A percentile compares a stretch with the other conserved stretches of the same genome.
These are phyloP conservation scores for Liopterus haemorrhoidalis DNA, from an alignment of 2,888 invertebrate species.

Conservation along the genomic window DNA sequence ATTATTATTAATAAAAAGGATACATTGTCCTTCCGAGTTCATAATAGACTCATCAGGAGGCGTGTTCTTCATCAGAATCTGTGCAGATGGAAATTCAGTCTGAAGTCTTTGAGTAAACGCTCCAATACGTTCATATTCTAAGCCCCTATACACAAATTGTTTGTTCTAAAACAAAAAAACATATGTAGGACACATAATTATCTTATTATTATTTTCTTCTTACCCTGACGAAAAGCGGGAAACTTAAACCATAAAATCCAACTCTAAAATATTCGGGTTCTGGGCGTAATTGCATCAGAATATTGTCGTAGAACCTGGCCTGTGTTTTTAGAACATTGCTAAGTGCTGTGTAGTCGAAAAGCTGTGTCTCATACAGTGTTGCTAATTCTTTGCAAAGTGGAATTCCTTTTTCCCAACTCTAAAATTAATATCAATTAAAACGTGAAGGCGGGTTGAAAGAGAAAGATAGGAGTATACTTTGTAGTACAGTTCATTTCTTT, in stretches of 20 bases:
- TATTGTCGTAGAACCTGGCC: conserved; percentile 87
- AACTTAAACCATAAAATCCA: conserved; percentile 88
- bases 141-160: conserved; percentile 89
- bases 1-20: conserved; percentile 40
- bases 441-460: no score
- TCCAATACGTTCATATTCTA: conserved; percentile 90
- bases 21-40: conserved; percentile 81
- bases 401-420: conserved; percentile 95
- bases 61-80: conserved; percentile 85
- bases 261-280: conserved; percentile 95
- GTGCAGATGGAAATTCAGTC: conserved; percentile 91
- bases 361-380: conserved; percentile 74
- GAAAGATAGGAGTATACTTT: no score
- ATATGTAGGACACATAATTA: background rate
- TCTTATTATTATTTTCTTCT: conserved; percentile 41
- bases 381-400: conserved; percentile 87
- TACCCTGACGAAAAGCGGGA: conserved; percentile 91
- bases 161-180: conserved; percentile 64
- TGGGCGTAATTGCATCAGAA: conserved; percentile 77
- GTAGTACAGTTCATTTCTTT: no score
- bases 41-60: conserved; percentile 84
- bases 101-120: conserved; percentile 90
- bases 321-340: conserved; percentile 78
- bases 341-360: conserved; percentile 83
- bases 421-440: background rate